Percentiles rank a stretch among this genome's conserved stretches.
Conservation (phyloP, 2,113 vertebrate genomes). For the Motacilla tschutschensis region DNA sequence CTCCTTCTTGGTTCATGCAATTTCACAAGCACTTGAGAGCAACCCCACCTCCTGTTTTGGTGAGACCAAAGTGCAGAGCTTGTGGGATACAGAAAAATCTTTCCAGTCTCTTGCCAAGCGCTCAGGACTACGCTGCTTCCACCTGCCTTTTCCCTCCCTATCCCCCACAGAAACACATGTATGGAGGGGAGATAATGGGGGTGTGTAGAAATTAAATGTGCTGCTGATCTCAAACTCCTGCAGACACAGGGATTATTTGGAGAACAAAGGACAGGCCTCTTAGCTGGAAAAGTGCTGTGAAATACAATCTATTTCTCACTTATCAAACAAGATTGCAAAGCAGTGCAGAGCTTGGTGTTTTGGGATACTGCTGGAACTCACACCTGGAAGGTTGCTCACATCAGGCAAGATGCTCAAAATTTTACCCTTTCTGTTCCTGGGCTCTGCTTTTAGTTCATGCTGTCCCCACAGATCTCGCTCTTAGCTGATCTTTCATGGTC, state of each 20-base stretch:
- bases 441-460: background rate
- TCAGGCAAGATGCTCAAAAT: background rate
- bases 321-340: background rate
- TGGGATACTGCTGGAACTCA: background rate
- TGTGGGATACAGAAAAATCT: background rate
- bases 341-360: background rate
- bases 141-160: background rate
- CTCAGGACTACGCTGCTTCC: background rate
- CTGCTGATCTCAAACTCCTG: background rate
- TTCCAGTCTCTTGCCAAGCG: background rate
- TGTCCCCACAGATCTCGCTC: background rate
- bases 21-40: background rate
- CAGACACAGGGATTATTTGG: background rate
- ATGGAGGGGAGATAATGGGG: background rate
- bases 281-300: background rate
- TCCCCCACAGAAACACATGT: accelerated
- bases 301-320: background rate
- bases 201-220: background rate
- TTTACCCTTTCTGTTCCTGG: background rate
- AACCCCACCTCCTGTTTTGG: background rate
- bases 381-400: background rate
- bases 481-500: background rate
- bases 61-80: background rate
- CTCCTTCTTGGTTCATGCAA: background rate
- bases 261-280: background rate